Evolutionary conservation across 2,113 vertebrate species (phyloP), one percentile per base, ranked within the genome.

Genomic region (Lichenostomus cassidix): DNA sequence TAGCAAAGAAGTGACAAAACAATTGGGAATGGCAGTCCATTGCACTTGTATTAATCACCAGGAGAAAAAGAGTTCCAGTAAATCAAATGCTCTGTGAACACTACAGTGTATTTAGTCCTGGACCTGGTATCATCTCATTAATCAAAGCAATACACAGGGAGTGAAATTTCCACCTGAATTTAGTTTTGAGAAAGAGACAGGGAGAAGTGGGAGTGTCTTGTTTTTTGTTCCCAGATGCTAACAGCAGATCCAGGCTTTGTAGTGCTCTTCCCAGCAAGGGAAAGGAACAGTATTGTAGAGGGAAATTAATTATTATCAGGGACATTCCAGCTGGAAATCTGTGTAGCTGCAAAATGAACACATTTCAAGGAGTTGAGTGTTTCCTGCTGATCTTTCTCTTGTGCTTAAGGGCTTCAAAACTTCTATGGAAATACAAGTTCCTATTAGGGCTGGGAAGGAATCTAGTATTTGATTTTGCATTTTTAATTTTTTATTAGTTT

Each of bases 1-100:
- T 84, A 94, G 94, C 73, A 96, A 96, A 96, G 63, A 59, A 60
- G 83, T 95, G 89, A 97, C 85, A 97, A 95, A 97, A 97, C 95
- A 90, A 87, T 87, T 74, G 93, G 91, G 92, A 95, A 93, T 42
- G 89, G 55, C 55, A 94, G 83, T 62, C 67, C 74, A 68, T 75
- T 94, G 79, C 42, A 83, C 44, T 71, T 3, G 0, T 82, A 77
- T 87, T 90, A 93, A 92, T 52, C 22, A 11, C 62, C 49, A 64
- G 46, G 68, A 94, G 13, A 56, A 83, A 76, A 90, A 91, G 62
- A 84, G 39, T 87, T 96, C 53, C 76, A 83, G 85, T 64, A 74
- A 95, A 76, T 90, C 5, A 4, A 85, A 87, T 0, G 2, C 33
- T 83, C 90, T 94, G 39, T 63, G 92, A 91, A 76, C 37, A 91